Evolutionary conservation across 2,888 invertebrate genomes (phyloP).

Genomic region (Uloborus plumipes): DNA sequence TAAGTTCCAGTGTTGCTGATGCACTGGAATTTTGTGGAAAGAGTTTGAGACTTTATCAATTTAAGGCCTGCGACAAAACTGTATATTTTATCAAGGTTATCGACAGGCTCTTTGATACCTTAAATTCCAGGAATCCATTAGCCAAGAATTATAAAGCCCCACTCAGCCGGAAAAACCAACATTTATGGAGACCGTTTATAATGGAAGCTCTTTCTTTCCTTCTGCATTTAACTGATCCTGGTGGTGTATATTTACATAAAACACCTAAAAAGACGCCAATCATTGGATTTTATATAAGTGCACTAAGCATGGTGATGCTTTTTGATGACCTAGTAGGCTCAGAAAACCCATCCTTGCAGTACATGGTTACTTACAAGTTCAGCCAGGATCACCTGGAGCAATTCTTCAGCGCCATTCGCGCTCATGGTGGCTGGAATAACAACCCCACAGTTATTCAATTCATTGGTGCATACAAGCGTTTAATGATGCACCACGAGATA

Average conservation of each 20-base stretch:
- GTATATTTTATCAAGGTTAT: not conserved
- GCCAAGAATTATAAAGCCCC: conserved; percentile 18
- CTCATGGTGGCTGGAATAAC: not conserved
- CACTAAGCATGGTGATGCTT: not conserved
- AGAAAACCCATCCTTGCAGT: not conserved
- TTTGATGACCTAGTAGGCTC: not conserved
- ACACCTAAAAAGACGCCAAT: not conserved
- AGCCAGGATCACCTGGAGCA: not conserved
- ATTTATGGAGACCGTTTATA: too few species aligned
- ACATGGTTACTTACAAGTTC: not conserved
- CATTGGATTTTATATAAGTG: not conserved
- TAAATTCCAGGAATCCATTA: conserved; percentile 3
- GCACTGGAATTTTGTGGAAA: conserved; percentile 24
- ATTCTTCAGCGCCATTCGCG: not conserved
- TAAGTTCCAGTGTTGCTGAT: conserved; percentile 50
- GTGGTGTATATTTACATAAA: not conserved
- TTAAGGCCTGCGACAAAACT: conserved; percentile 14
- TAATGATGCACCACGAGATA: not conserved
- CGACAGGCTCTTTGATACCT: conserved; percentile 7
- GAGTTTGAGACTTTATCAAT: conserved; percentile 11
- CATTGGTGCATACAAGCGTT: not conserved
- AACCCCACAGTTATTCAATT: not conserved
- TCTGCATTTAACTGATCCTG: too few species aligned
- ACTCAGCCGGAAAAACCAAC: too few species aligned
- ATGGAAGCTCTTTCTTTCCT: too few species aligned